Conservation (phyloP, 2,113 vertebrate genomes). For the Epinephelus fuscoguttatus region DNA sequence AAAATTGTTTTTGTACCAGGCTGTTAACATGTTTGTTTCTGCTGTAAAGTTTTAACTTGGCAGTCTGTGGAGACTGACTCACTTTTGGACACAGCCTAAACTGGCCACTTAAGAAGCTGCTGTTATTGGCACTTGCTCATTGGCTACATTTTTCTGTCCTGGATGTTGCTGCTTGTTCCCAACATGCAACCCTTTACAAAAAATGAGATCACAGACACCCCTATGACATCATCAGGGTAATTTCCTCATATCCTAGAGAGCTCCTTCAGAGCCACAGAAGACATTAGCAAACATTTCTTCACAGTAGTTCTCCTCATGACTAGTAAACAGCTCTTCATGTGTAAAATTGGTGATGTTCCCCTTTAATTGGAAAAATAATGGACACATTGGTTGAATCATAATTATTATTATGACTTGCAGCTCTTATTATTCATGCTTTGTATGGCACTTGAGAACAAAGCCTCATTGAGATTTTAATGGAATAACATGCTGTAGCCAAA, state of each 20-base stretch:
- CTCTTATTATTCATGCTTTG: background rate
- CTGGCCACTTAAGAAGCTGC: too few species aligned
- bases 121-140: too few species aligned
- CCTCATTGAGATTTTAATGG: slow-evolving; percentile 7
- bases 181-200: too few species aligned
- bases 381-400: background rate
- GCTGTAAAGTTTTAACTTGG: too few species aligned
- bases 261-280: background rate
- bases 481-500: slow-evolving; percentile 10
- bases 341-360: background rate
- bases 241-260: background rate
- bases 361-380: background rate
- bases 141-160: too few species aligned
- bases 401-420: background rate
- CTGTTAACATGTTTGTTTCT: too few species aligned
- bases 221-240: background rate
- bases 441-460: background rate
- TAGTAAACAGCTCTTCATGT: background rate
- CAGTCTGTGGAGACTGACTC: too few species aligned
- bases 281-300: background rate
- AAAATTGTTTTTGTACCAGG: too few species aligned
- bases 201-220: background rate
- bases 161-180: too few species aligned
- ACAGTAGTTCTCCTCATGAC: background rate
- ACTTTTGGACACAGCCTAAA: too few species aligned